Conservation (phyloP, 2,113 vertebrate genomes). For the Hippolais icterina region DNA sequence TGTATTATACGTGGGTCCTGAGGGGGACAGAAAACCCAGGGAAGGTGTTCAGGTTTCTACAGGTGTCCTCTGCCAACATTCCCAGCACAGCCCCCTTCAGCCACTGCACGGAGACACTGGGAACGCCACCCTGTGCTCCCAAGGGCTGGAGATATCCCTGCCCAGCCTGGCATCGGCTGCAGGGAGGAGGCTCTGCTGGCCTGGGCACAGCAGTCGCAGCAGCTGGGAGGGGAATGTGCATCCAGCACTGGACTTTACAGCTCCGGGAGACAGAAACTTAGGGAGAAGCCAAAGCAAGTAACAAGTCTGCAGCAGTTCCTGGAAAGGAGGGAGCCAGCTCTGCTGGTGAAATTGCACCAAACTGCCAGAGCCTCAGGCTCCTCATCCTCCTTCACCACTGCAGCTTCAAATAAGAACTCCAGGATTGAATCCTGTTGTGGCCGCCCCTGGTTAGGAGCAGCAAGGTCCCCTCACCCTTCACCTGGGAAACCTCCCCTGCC, state of each 20-base stretch:
- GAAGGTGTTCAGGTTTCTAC: not conserved
- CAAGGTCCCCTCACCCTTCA: not conserved
- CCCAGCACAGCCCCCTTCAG: not conserved
- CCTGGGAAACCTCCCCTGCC: not conserved
- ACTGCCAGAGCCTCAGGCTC: not conserved
- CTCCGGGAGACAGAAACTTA: conserved; percentile 25
- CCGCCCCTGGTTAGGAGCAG: not conserved
- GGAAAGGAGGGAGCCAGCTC: not conserved
- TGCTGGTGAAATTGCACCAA: not conserved
- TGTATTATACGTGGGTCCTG: not conserved
- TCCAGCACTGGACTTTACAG: conserved; percentile 12
- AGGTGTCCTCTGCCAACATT: not conserved
- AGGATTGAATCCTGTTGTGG: not conserved
- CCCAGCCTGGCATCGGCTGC: not conserved
- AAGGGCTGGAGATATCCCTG: not conserved
- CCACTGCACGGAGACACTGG: fast-evolving
- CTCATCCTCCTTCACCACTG: not conserved
- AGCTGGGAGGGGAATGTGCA: conserved; percentile 13
- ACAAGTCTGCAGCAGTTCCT: conserved; percentile 32
- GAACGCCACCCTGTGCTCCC: fast-evolving
- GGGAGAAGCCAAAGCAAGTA: conserved; percentile 69
- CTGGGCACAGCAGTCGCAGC: not conserved
- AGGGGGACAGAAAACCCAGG: not conserved
- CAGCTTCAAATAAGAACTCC: not conserved
- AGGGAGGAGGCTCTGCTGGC: not conserved